Conservation (phyloP, 2,113 vertebrate species). For the Acanthisitta chloris region DNA sequence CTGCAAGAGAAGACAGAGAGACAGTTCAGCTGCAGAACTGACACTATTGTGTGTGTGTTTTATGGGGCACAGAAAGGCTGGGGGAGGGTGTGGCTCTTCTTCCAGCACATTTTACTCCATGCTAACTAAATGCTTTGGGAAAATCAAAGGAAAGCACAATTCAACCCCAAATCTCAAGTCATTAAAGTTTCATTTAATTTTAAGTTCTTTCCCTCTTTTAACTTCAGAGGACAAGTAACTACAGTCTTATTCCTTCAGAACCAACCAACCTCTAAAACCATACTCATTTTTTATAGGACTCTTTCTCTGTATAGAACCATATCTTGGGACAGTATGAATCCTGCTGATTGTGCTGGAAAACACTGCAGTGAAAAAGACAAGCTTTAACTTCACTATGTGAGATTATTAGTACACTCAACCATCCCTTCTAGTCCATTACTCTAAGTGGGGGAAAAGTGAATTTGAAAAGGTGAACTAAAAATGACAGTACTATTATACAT, state of each 20-base stretch:
- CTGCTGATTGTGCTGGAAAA: neutral
- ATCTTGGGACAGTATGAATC: neutral
- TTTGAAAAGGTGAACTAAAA: slow-evolving; percentile 11
- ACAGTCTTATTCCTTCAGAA: neutral
- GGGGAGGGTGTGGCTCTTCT: neutral
- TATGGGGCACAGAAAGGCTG: neutral
- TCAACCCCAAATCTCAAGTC: neutral
- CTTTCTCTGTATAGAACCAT: neutral
- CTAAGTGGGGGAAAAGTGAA: neutral
- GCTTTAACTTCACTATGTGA: neutral
- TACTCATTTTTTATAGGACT: neutral
- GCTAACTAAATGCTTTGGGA: neutral
- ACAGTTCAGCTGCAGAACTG: neutral
- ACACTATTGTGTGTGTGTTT: neutral
- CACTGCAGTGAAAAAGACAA: neutral
- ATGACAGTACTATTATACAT: neutral
- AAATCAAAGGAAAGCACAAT: neutral
- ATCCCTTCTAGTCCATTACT: neutral
- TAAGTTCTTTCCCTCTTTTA: neutral
- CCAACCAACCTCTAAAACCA: neutral
- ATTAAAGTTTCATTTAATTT: neutral
- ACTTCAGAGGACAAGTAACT: neutral
- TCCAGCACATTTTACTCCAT: neutral
- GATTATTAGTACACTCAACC: neutral
- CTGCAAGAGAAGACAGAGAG: slow-evolving; percentile 65